These are phyloP conservation scores for Heterodera carotae DNA, from an alignment of 1,140 invertebrate species.

Conservation along the genomic window DNA sequence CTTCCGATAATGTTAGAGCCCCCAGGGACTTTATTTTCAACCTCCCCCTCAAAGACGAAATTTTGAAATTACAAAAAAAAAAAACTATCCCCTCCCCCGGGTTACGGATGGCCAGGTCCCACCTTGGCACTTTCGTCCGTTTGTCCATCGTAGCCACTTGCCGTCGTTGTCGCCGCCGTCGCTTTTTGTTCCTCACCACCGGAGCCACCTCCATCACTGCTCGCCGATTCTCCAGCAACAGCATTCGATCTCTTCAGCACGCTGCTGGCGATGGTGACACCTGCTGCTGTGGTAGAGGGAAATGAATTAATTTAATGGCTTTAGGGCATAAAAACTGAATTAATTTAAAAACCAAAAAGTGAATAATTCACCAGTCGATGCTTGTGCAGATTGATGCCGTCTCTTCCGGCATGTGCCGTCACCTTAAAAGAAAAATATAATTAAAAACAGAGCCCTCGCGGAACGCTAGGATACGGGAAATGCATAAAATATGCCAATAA, in stretches of 20 bases:
- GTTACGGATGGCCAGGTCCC: too few species aligned
- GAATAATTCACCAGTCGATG: background rate
- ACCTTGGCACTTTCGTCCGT: background rate
- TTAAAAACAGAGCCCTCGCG: too few species aligned
- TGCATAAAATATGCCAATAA: too few species aligned
- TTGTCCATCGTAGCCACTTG: too few species aligned
- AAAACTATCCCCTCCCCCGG: too few species aligned
- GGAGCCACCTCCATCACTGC: conserved; percentile 2
- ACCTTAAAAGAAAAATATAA: background rate
- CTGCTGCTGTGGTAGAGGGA: background rate
- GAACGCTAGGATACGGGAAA: too few species aligned
- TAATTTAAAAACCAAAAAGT: background rate
- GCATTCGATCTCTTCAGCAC: too few species aligned
- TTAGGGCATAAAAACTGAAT: background rate
- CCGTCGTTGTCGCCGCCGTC: background rate
- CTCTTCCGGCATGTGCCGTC: conserved; percentile 1
- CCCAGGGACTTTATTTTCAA: too few species aligned
- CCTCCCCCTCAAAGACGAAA: background rate
- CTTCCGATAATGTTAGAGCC: too few species aligned
- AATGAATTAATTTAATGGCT: too few species aligned
- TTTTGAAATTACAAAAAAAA: too few species aligned
- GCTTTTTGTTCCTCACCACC: conserved; percentile 3
- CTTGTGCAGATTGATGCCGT: conserved; percentile 1
- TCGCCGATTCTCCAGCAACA: background rate
- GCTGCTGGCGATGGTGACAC: too few species aligned